Percentiles rank a stretch among this genome's conserved stretches.
Conservation (phyloP, 1,140 invertebrate species). For the Macrotrachela quadricornifera region DNA sequence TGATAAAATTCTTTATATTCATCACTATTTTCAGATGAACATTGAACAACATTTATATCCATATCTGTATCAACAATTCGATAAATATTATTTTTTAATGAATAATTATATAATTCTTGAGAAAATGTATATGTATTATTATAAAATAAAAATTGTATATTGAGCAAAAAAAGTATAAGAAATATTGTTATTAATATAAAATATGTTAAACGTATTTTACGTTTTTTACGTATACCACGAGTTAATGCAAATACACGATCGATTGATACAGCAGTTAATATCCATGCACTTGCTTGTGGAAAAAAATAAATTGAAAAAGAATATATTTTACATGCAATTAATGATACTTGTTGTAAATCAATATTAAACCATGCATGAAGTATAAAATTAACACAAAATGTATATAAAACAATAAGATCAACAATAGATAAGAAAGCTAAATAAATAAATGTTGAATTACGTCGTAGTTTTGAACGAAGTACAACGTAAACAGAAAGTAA, state of each 20-base stretch:
- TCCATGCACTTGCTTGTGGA: slow-evolving; percentile 6
- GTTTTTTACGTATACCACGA: background rate
- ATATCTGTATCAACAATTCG: no score
- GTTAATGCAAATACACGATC: background rate
- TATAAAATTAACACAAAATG: slow-evolving; percentile 7
- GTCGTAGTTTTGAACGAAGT: background rate
- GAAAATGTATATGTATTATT: background rate
- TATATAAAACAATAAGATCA: slow-evolving; percentile 2
- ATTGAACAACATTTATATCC: slow-evolving; percentile 4
- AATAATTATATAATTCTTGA: no score
- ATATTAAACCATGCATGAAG: background rate
- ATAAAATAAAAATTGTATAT: slow-evolving; percentile 7
- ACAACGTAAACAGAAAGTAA: slow-evolving; percentile 2
- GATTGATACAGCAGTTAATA: slow-evolving; percentile 1
- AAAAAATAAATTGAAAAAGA: slow-evolving; percentile 9
- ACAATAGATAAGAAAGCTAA: slow-evolving; percentile 5
- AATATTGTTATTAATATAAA: slow-evolving; percentile 1
- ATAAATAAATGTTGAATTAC: slow-evolving; percentile 7
- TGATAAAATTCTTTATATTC: background rate
- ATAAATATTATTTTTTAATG: no score
- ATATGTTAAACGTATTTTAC: background rate
- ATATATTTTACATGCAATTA: slow-evolving; percentile 1
- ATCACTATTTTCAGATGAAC: background rate
- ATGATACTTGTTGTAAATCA: background rate
- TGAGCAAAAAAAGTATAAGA: slow-evolving; percentile 1